Base-by-base conservation (phyloP, 92 coral and sea anemone genomes). In the Epizoanthus fatuus region DNA sequence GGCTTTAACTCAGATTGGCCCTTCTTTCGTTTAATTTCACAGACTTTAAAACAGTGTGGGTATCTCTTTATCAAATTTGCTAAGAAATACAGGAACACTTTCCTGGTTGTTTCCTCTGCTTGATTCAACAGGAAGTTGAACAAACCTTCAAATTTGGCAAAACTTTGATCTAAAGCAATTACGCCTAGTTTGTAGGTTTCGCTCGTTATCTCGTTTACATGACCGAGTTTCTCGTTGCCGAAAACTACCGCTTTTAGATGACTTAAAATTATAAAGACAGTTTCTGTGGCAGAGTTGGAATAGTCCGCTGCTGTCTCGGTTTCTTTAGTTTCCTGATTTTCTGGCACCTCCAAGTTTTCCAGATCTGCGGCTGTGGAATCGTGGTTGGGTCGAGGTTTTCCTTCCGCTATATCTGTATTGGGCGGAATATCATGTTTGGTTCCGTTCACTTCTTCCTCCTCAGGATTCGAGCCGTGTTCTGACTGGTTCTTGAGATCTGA, bases 101-200 rank as follows among this genome's bases (percentile, higher is more conserved):
- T 77, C 7, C 69, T 77, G 69, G 82, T 77, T 39, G 70, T 60
- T 60, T 77, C 82, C 51, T 60, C 82, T 58, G 82, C 82, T 62
- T 77, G 82, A 40, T 77, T 77, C 70, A 77, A 77, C 19, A 77
- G 70, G 56, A 77, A 77, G 47, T 77, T 77, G 69, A 77, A 77
- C 70, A 77, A 44, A 14, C 54, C 51, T 62, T 77, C 82, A 77
- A 77, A 77, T 7, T 51, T 62, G 8, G 82, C 38, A 77, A 77
- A 77, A 60, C 82, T 77, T 19, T 62, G 53, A 77, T 77, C 82
- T 38, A 60, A 12, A 11, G 82, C 56, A 19, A 45, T 20, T 15
- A 77, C 54, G 22, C 47, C 49, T 52, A 77, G 25, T 6, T 40
- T 77, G 82, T 42, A 77, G 0, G 82, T 77, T 16, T 77, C 70